A percentile compares a stretch with the other conserved stretches of the same genome.
Conservation (phyloP, 2,113 vertebrate species). For the Cyprinus carpio region DNA sequence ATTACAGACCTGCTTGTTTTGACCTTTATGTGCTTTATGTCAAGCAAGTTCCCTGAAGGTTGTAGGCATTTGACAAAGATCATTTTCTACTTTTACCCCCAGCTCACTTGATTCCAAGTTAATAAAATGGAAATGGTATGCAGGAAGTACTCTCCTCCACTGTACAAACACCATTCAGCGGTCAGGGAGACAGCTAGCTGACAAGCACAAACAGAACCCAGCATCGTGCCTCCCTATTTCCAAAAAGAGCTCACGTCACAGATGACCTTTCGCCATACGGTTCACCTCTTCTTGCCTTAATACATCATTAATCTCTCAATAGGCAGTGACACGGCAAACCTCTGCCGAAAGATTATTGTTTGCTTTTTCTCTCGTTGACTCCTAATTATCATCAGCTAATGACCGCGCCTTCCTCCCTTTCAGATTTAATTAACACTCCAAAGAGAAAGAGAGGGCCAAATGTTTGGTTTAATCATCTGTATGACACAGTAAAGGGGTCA, state of each 20-base stretch:
- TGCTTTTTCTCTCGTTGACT: slow-evolving; percentile 29
- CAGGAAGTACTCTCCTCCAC: not conserved
- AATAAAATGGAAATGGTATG: slow-evolving; percentile 14
- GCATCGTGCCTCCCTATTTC: not conserved
- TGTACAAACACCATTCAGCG: no score
- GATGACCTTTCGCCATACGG: slow-evolving; percentile 18
- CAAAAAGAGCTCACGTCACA: not conserved
- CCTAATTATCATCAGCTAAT: slow-evolving; percentile 43
- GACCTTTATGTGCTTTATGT: not conserved
- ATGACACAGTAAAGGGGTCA: slow-evolving; percentile 21
- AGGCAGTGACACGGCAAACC: slow-evolving; percentile 22
- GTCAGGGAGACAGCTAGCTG: not conserved
- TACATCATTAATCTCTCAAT: slow-evolving; percentile 43
- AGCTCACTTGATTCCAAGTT: not conserved
- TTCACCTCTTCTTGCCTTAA: not conserved
- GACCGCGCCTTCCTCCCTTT: slow-evolving; percentile 27
- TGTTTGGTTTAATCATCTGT: slow-evolving; percentile 29
- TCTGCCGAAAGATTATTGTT: slow-evolving; percentile 34
- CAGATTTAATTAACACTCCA: slow-evolving; percentile 41
- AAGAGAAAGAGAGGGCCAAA: slow-evolving; percentile 27
- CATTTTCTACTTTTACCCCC: not conserved
- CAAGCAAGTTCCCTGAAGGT: not conserved
- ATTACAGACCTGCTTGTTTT: not conserved
- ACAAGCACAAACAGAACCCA: slow-evolving; percentile 26
- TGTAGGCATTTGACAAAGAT: not conserved